phyloP scores from a whole-genome alignment of 2,888 invertebrate genomes.

The Gandaritis pyraliata region DNA sequence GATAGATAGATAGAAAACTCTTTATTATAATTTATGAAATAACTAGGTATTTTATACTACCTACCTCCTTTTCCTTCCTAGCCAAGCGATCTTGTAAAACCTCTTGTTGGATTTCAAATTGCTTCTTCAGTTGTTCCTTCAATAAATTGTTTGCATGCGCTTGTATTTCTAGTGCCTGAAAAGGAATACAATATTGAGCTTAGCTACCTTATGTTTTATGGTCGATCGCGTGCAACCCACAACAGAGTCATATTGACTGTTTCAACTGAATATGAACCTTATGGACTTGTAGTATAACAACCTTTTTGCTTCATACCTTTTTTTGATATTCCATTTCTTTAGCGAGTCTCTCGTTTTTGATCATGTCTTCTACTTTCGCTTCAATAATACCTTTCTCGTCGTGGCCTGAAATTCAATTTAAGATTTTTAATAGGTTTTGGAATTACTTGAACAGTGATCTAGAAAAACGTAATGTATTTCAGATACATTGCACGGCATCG shows the following conservation, averaged over 20 bases:
- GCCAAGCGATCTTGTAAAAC: slow-evolving; percentile 89
- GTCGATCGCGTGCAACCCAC: too few species aligned
- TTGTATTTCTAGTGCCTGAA: slow-evolving; percentile 86
- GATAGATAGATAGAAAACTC: too few species aligned
- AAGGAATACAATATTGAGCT: slow-evolving; percentile 13
- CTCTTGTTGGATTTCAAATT: slow-evolving; percentile 94
- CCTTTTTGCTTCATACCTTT: too few species aligned
- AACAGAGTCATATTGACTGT: too few species aligned
- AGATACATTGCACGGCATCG: too few species aligned
- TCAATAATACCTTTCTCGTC: slow-evolving; percentile 75
- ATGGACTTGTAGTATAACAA: too few species aligned
- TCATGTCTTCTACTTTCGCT: slow-evolving; percentile 87
- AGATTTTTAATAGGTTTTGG: too few species aligned
- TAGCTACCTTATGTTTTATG: not conserved
- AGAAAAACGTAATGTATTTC: too few species aligned
- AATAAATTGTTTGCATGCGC: slow-evolving; percentile 89
- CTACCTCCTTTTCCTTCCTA: slow-evolving; percentile 84
- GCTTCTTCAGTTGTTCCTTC: slow-evolving; percentile 91
- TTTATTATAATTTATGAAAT: too few species aligned
- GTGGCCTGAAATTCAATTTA: slow-evolving; percentile 55
- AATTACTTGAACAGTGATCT: too few species aligned
- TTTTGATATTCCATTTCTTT: slow-evolving; percentile 89
- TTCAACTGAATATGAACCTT: too few species aligned
- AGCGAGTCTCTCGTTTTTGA: slow-evolving; percentile 87
- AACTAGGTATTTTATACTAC: too few species aligned